These are phyloP conservation scores for Lymantria dispar DNA, from an alignment of 2,888 invertebrate genomes.

Conservation along the genomic window DNA sequence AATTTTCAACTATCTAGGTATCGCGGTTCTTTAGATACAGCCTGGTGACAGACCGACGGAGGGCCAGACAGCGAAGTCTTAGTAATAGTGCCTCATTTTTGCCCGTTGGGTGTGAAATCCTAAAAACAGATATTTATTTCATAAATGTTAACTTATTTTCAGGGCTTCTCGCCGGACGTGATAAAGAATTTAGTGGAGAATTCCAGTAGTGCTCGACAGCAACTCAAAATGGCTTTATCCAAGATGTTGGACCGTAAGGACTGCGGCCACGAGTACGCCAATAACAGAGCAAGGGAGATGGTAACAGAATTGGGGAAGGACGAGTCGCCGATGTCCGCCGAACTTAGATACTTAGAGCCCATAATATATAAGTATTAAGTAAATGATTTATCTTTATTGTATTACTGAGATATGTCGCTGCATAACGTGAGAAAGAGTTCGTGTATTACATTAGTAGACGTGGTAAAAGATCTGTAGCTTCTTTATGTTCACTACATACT, in stretches of 20 bases:
- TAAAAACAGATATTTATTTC: too few relatives aligned
- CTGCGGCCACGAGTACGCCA: slow-evolving; percentile 82
- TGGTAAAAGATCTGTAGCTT: too few relatives aligned
- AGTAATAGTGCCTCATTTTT: too few relatives aligned
- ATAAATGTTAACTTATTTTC: slow-evolving; percentile 29
- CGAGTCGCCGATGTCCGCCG: slow-evolving; percentile 80
- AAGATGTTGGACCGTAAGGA: slow-evolving; percentile 83
- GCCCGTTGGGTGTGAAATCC: too few relatives aligned
- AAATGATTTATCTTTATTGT: not conserved
- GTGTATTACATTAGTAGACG: too few relatives aligned
- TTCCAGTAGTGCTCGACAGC: slow-evolving; percentile 81
- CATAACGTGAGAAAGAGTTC: too few relatives aligned
- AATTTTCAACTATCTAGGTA: too few relatives aligned
- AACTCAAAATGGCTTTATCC: slow-evolving; percentile 80
- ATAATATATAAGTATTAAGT: slow-evolving; percentile 62
- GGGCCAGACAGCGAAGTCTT: too few relatives aligned
- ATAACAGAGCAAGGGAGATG: slow-evolving; percentile 78
- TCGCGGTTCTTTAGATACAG: too few relatives aligned
- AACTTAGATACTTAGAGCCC: slow-evolving; percentile 83
- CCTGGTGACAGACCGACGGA: too few relatives aligned
- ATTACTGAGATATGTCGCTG: slow-evolving; percentile 1
- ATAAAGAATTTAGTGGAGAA: slow-evolving; percentile 79
- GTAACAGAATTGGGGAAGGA: slow-evolving; percentile 80
- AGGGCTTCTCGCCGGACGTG: slow-evolving; percentile 84
- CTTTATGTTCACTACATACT: too few relatives aligned